Evolutionary conservation across 2,888 invertebrate genomes (phyloP).

Genomic region (Plusia festucae): DNA sequence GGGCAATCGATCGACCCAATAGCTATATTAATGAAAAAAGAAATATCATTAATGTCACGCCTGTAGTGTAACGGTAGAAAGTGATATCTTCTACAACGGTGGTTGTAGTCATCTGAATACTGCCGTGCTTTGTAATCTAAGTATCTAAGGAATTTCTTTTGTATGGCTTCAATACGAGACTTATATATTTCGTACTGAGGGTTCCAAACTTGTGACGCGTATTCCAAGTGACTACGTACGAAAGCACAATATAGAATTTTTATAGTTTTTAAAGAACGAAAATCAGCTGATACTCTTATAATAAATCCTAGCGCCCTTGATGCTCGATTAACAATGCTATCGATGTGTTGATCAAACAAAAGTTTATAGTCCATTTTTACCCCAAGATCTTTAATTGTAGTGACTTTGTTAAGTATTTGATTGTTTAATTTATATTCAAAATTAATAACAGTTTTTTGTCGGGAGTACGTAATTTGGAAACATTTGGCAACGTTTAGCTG

Average conservation of each 20-base stretch:
- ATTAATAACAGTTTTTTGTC: neutral
- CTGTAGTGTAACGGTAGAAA: slow-evolving; percentile 7
- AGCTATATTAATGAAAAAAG: slow-evolving; percentile 2
- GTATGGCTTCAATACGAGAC: slow-evolving; percentile 21
- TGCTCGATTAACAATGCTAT: slow-evolving; percentile 16
- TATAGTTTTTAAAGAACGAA: slow-evolving; percentile 13
- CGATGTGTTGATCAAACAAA: too few relatives aligned
- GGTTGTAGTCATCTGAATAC: too few relatives aligned
- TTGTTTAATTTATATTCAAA: slow-evolving; percentile 5
- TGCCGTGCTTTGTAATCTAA: slow-evolving; percentile 6
- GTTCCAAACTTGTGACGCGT: slow-evolving; percentile 28
- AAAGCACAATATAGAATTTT: slow-evolving; percentile 29
- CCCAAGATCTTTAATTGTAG: slow-evolving; percentile 16
- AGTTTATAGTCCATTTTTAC: slow-evolving; percentile 14
- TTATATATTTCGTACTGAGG: slow-evolving; percentile 23
- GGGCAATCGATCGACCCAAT: slow-evolving; percentile 11
- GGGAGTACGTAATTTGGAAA: slow-evolving; percentile 3
- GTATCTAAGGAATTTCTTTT: slow-evolving; percentile 18
- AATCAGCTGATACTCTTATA: slow-evolving; percentile 14
- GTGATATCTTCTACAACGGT: slow-evolving; percentile 12
- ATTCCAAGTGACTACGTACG: slow-evolving; percentile 26
- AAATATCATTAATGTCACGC: slow-evolving; percentile 8
- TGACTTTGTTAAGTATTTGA: slow-evolving; percentile 7
- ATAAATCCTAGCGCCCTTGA: slow-evolving; percentile 23
- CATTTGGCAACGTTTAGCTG: slow-evolving; percentile 12